Conservation (phyloP, 2,113 vertebrate genomes). For the Cercocebus atys region DNA sequence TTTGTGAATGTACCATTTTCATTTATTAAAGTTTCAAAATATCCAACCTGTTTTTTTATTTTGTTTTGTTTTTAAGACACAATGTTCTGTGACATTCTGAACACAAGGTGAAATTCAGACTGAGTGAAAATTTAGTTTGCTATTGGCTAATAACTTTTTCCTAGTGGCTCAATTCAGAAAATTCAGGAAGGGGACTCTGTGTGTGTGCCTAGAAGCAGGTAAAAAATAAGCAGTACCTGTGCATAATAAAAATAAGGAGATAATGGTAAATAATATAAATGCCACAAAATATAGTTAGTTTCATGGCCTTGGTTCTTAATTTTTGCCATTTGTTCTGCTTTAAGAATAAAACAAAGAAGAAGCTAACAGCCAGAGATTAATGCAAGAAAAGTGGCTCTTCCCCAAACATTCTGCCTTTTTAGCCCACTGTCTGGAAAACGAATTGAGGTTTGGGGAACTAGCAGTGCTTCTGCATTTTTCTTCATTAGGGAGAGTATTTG, state of each 20-base stretch:
- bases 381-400: constrained; percentile 42
- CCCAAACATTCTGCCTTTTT: constrained; percentile 73
- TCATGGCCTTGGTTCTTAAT: constrained; percentile 74
- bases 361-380: constrained; percentile 66
- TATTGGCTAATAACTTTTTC: constrained; percentile 44
- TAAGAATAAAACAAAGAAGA: constrained; percentile 68
- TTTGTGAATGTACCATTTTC: background rate
- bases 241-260: background rate
- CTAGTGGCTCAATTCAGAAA: constrained; percentile 2
- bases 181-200: constrained; percentile 9
- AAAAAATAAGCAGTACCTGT: constrained; percentile 7
- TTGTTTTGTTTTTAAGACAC: background rate
- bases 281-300: constrained; percentile 64
- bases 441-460: constrained; percentile 57
- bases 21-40: constrained; percentile 31
- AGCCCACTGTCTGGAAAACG: constrained; percentile 73
- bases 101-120: background rate
- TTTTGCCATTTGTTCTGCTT: constrained; percentile 65
- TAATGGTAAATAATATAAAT: constrained; percentile 50
- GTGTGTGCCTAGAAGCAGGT: background rate
- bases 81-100: background rate
- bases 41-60: background rate
- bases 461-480: constrained; percentile 77
- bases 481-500: constrained; percentile 84
- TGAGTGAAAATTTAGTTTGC: constrained; percentile 21